Conservation (phyloP, 2,113 vertebrate genomes). For the Columba livia region DNA sequence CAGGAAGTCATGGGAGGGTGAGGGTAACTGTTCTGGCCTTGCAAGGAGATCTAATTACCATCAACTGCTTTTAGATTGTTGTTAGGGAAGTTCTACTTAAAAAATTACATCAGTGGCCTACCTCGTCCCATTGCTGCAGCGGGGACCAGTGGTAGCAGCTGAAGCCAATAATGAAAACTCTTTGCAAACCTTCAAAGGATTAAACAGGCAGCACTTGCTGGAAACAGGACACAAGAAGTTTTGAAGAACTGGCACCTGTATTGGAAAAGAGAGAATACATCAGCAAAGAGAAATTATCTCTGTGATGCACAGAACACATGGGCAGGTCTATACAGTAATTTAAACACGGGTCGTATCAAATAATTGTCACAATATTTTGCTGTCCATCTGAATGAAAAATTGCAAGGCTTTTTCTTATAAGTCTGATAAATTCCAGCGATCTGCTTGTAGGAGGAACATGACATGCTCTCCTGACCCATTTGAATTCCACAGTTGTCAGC, state of each 20-base stretch:
- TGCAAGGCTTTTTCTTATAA: neutral
- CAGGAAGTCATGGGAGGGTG: neutral
- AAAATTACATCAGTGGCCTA: neutral
- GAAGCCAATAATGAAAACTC: neutral
- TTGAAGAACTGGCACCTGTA: neutral
- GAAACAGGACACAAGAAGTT: neutral
- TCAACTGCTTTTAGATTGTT: neutral
- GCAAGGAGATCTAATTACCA: neutral
- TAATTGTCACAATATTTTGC: neutral
- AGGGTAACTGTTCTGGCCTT: neutral
- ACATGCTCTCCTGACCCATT: neutral
- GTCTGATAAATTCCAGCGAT: neutral
- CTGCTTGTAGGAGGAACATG: neutral
- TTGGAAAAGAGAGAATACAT: neutral
- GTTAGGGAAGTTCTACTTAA: neutral
- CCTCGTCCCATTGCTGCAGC: neutral
- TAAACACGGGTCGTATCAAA: neutral
- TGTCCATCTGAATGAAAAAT: neutral
- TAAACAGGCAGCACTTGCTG: neutral
- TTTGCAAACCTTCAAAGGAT: neutral
- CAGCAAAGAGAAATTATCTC: neutral
- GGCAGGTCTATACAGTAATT: neutral
- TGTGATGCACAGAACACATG: neutral
- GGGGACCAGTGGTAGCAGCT: neutral
- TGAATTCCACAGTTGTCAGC: neutral